Evolutionary conservation across 2,113 vertebrate genomes (phyloP), one percentile per base, ranked within the genome.

Genomic region (Vimba vimba): DNA sequence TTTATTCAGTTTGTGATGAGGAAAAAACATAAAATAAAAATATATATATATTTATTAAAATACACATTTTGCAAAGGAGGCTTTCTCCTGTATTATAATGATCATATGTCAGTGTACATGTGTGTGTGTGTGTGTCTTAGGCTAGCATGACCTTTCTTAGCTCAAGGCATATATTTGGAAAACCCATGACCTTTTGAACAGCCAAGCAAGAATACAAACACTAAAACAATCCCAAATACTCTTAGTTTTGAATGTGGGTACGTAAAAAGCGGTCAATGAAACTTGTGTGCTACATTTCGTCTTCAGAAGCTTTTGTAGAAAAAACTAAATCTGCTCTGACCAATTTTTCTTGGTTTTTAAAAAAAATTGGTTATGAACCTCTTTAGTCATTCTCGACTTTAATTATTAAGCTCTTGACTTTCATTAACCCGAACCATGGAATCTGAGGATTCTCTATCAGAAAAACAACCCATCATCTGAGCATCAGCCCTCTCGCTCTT

Each of bases 131-230:
- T 71, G 17, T 79, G 15, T 60, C 6, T 25, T 47, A 9, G 23
- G 25, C 6, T 15, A 39, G 30, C 64, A 39, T 73, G 23, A 73
- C 30, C 66, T 73, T 73, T 83, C 23, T 55, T 23, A 30, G 4
- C 23, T 59, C 30, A 8, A 52, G 27, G 30, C 39, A 50, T 82
- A 13, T 69, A 68, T 17, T 39, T n/a, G 8, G 15, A 23, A 68
- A 68, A 33, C 8, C 19, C 4, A 27, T 83, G 50, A 83, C 81
- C 47, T 71, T 83, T 83, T n/a, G 23, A 71, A 57, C 45, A 57
- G 68, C 21, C 13, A 71, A 71, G 55, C 19, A 39, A 57, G 47
- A 83, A 73, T 52, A 69, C 62, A 69, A 50, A 69, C 19, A 69
- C n/a, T 52, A 62, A 47, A 80, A 60, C 12, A 2, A 25, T 15